phyloP scores from a whole-genome alignment of 1,140 invertebrate genomes.

The Bacillus rossius region DNA sequence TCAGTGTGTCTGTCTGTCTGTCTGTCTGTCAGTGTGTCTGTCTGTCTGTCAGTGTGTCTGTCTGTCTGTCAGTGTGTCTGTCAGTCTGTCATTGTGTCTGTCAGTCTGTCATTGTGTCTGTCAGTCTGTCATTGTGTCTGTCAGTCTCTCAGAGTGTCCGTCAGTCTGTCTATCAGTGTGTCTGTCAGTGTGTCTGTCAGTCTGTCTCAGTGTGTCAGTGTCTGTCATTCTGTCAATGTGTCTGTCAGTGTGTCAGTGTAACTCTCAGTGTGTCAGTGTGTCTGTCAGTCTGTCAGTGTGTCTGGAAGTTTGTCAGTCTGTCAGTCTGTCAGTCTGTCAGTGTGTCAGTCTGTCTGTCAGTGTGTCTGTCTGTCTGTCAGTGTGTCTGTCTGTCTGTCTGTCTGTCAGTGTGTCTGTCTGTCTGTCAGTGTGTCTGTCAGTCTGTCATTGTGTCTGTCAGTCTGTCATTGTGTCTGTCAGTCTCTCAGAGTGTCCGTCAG shows the following conservation, averaged over 20 bases:
- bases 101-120: too few species aligned
- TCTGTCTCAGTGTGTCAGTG: conserved; percentile 29
- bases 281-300: conserved; percentile 28
- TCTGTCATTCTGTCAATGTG: too few species aligned
- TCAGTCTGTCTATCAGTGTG: too few species aligned
- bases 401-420: conserved; percentile 27
- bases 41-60: conserved; percentile 27
- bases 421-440: too few species aligned
- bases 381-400: conserved; percentile 28
- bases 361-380: conserved; percentile 24
- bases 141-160: too few species aligned
- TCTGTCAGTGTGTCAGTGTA: too few species aligned
- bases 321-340: conserved; percentile 26
- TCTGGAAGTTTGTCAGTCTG: too few species aligned
- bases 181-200: conserved; percentile 30
- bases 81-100: too few species aligned
- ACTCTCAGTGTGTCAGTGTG: conserved; percentile 24
- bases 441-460: too few species aligned
- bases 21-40: conserved; percentile 27
- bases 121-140: too few species aligned
- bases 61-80: conserved; percentile 27
- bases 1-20: conserved; percentile 17
- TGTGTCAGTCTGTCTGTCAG: conserved; percentile 24
- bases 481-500: too few species aligned
- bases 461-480: too few species aligned